These are phyloP conservation scores for Ditylenchus weischeri DNA, from an alignment of 2,888 invertebrate species.

Conservation along the genomic window DNA sequence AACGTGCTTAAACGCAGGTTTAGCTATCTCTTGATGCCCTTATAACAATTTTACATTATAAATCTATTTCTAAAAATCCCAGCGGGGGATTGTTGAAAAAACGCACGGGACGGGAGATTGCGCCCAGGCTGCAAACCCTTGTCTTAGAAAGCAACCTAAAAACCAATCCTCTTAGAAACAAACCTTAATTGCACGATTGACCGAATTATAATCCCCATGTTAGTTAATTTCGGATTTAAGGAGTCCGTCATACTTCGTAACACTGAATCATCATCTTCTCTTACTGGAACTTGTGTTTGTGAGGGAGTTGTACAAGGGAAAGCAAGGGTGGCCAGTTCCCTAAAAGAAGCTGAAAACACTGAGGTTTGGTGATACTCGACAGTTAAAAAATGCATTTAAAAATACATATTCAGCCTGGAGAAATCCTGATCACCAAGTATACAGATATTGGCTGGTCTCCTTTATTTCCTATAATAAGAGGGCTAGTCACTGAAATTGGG, in stretches of 20 bases:
- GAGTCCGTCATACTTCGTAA: neutral
- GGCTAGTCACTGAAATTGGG: slow-evolving; percentile 62
- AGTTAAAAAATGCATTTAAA: slow-evolving; percentile 58
- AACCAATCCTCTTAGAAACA: no score
- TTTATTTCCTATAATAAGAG: slow-evolving; percentile 62
- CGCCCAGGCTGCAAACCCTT: no score
- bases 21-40: no score
- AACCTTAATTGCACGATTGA: no score
- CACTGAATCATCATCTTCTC: slow-evolving; percentile 6
- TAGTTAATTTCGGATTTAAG: neutral
- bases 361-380: slow-evolving; percentile 67
- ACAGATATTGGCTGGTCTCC: slow-evolving; percentile 64
- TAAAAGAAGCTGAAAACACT: slow-evolving; percentile 67
- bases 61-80: no score
- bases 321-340: slow-evolving; percentile 71
- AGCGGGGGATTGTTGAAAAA: no score
- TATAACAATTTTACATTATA: no score
- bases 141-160: no score
- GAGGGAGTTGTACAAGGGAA: slow-evolving; percentile 70
- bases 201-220: no score
- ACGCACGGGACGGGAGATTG: no score
- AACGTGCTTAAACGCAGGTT: no score
- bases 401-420: slow-evolving; percentile 43
- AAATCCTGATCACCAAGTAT: slow-evolving; percentile 61
- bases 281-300: slow-evolving; percentile 72